phyloP scores from a whole-genome alignment of 2,888 invertebrate species.

The Mesorhabditis spiculigera region DNA sequence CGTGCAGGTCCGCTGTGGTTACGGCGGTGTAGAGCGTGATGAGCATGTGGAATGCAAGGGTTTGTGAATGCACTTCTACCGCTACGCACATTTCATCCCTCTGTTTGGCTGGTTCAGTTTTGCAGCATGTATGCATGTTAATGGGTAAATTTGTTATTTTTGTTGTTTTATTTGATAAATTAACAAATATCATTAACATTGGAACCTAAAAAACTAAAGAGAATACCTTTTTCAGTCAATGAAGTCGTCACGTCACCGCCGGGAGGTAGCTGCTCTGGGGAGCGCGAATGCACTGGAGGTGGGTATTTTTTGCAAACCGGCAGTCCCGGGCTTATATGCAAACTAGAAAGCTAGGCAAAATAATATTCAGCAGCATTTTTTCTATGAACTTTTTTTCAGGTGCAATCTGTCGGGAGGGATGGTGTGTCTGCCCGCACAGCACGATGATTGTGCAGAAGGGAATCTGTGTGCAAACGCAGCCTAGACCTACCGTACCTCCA shows the following conservation, averaged over 20 bases:
- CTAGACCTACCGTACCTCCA: slow-evolving; percentile 34
- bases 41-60: neutral
- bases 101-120: neutral
- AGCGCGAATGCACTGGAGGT: slow-evolving; percentile 51
- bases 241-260: slow-evolving; percentile 51
- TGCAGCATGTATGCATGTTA: neutral
- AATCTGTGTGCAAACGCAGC: slow-evolving; percentile 43
- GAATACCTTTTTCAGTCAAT: slow-evolving; percentile 32
- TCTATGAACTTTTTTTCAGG: neutral
- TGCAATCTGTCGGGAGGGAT: slow-evolving; percentile 27
- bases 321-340: neutral
- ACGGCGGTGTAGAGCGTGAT: neutral
- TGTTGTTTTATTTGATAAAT: no score
- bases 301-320: slow-evolving; percentile 21
- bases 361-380: neutral
- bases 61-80: neutral
- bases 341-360: no score
- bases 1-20: neutral
- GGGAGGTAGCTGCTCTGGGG: slow-evolving; percentile 51
- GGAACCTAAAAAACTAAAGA: neutral
- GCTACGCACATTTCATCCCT: neutral
- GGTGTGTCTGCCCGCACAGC: slow-evolving; percentile 56
- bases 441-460: slow-evolving; percentile 51
- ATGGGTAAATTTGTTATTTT: no score
- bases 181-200: no score